Percentiles rank a stretch among this genome's conserved stretches.
phyloP scores from a whole-genome alignment of 2,113 vertebrate genomes.

The Anarhynchus alexandrinus region DNA sequence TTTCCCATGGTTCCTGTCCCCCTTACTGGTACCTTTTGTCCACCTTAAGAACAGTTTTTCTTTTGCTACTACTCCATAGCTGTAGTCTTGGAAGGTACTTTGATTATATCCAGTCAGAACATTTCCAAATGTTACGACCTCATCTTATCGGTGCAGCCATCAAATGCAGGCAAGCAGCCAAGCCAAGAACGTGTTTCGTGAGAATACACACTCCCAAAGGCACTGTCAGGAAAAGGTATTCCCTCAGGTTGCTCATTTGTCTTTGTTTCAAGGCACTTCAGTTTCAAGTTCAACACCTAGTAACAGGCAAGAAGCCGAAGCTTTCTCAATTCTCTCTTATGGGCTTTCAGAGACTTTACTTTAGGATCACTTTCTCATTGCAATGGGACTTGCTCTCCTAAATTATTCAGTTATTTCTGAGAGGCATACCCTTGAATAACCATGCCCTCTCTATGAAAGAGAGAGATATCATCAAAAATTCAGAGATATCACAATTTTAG shows the following conservation, averaged over 20 bases:
- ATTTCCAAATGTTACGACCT: background rate
- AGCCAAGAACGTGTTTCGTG: background rate
- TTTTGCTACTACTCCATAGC: rapidly evolving
- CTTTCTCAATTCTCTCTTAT: background rate
- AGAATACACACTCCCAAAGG: background rate
- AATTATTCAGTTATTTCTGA: background rate
- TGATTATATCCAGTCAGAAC: background rate
- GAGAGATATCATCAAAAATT: background rate
- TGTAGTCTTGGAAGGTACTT: background rate
- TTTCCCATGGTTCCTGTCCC: background rate
- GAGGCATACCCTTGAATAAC: background rate
- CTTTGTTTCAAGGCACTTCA: background rate
- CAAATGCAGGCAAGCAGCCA: background rate
- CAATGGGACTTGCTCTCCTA: background rate
- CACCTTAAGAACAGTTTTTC: background rate
- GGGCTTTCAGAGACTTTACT: background rate
- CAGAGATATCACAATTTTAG: background rate
- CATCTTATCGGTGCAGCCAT: background rate
- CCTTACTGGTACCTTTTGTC: background rate
- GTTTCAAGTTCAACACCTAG: background rate
- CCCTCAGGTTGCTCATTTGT: background rate
- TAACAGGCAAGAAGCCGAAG: background rate
- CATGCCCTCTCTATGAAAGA: background rate
- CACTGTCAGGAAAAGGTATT: background rate
- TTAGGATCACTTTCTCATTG: background rate